A percentile compares a stretch with the other conserved stretches of the same genome.
Conservation (phyloP, 1,140 invertebrate species). For the Heliconius eleuchia region DNA sequence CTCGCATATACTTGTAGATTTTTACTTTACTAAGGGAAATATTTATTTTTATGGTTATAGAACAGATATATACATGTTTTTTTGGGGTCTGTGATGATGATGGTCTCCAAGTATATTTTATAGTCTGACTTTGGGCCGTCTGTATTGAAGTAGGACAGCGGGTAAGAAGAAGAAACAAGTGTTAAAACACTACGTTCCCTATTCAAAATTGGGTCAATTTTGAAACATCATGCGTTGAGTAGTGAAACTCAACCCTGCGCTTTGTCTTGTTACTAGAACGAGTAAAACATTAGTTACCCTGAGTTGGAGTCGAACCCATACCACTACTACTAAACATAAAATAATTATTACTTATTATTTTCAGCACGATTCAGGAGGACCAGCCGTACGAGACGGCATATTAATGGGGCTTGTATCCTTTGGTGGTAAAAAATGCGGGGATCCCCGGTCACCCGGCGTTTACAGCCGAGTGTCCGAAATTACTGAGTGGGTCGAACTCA, state of each 20-base stretch:
- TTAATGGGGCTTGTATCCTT: constrained; percentile 69
- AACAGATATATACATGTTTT: no score
- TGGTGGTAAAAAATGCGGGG: constrained; percentile 71
- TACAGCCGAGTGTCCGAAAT: constrained; percentile 65
- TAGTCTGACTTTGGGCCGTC: no score
- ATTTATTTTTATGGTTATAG: no score
- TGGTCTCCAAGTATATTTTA: no score
- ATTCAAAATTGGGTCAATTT: no score
- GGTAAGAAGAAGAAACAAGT: no score
- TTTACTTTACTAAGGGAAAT: neutral
- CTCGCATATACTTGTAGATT: neutral
- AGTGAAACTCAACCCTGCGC: neutral
- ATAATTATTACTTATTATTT: neutral
- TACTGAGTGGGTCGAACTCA: constrained; percentile 63
- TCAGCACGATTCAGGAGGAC: constrained; percentile 72
- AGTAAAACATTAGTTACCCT: no score
- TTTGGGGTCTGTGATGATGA: no score
- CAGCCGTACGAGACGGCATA: constrained; percentile 66
- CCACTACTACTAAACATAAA: neutral
- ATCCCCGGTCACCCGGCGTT: constrained; percentile 66
- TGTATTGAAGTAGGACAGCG: no score
- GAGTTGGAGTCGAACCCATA: neutral
- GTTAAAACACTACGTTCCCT: no score
- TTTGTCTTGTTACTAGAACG: neutral
- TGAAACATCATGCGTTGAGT: neutral